Conservation (phyloP, 2,113 vertebrate genomes). For the Saguinus imperator region DNA sequence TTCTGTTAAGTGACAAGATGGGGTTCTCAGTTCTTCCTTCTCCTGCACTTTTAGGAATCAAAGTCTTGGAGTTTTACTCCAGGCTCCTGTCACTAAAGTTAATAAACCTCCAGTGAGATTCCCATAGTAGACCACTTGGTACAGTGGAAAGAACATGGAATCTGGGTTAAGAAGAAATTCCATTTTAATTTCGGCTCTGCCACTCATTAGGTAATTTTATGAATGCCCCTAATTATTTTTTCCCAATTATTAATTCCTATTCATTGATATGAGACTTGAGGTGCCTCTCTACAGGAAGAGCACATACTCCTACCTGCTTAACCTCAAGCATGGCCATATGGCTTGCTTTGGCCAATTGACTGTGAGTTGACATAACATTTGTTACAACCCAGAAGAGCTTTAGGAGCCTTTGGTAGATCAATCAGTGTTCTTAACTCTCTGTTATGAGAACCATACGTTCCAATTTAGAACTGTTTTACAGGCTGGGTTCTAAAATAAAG, state of each 20-base stretch:
- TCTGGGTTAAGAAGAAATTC: not conserved
- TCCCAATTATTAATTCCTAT: not conserved
- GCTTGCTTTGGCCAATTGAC: not conserved
- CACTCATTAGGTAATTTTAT: not conserved
- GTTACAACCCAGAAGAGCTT: not conserved
- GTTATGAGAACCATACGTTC: not conserved
- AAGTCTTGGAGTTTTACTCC: conserved; percentile 12
- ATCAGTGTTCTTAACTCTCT: not conserved
- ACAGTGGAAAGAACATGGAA: not conserved
- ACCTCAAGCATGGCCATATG: not conserved
- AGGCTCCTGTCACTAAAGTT: not conserved
- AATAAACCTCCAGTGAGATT: not conserved
- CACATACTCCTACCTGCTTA: not conserved
- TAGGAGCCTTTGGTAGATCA: not conserved
- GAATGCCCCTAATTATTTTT: not conserved
- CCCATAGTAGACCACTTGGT: not conserved
- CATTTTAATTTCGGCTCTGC: not conserved
- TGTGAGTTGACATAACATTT: not conserved
- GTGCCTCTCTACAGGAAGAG: not conserved
- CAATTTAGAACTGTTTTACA: not conserved
- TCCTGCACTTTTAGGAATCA: conserved; percentile 6
- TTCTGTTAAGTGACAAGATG: conserved; percentile 53
- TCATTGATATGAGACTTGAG: not conserved
- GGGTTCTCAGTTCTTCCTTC: conserved; percentile 11
- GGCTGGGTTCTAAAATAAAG: not conserved